phyloP scores from a whole-genome alignment of 1,140 invertebrate species.

The Drosophila lini region DNA sequence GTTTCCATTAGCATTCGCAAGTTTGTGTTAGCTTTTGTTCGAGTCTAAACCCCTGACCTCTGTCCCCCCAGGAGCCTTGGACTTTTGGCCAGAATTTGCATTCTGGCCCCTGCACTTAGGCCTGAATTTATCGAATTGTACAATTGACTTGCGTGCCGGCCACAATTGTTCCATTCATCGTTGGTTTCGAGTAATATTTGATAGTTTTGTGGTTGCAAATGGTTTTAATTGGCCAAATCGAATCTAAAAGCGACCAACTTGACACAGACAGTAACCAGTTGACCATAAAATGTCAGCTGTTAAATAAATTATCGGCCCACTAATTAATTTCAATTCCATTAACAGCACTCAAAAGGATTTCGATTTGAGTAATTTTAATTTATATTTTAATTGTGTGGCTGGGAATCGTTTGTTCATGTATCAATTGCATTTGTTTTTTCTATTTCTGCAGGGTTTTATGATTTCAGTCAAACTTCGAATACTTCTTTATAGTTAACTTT shows the following conservation, averaged over 20 bases:
- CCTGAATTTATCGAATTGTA: slow-evolving; percentile 61
- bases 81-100: slow-evolving; percentile 27
- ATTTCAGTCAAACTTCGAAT: too few species aligned
- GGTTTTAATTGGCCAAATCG: slow-evolving; percentile 46
- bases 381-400: slow-evolving; percentile 15
- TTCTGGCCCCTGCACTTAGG: slow-evolving; percentile 20
- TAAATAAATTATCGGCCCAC: slow-evolving; percentile 37
- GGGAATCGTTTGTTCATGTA: slow-evolving; percentile 17
- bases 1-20: slow-evolving; percentile 39
- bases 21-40: slow-evolving; percentile 30
- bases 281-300: slow-evolving; percentile 49
- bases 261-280: slow-evolving; percentile 6
- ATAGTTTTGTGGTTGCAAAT: slow-evolving; percentile 41
- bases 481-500: neutral
- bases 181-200: slow-evolving; percentile 35
- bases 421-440: slow-evolving; percentile 7
- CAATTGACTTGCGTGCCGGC: slow-evolving; percentile 23
- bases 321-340: slow-evolving; percentile 42
- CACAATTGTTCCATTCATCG: slow-evolving; percentile 9
- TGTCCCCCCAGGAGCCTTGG: slow-evolving; percentile 18
- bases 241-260: slow-evolving; percentile 21
- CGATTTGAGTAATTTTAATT: slow-evolving; percentile 11
- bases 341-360: neutral
- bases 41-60: slow-evolving; percentile 16
- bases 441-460: too few species aligned